Evolutionary conservation across 2,888 invertebrate species (phyloP), one percentile per base, ranked within the genome.

Genomic region (Cynaeus angustus): DNA sequence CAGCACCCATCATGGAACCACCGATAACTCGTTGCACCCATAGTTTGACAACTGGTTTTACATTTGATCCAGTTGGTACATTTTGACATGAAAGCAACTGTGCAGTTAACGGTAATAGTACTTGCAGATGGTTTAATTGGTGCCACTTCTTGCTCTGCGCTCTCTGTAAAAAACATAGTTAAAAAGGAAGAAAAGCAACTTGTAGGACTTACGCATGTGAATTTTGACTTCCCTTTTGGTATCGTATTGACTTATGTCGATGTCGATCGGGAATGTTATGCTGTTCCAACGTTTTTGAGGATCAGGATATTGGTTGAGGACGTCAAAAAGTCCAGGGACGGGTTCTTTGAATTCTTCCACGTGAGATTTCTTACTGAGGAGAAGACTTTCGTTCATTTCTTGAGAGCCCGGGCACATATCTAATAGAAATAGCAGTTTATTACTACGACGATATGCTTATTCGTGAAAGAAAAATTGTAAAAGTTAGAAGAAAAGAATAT

Each of bases 1-100:
- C 97, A 97, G 83, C 97, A 97, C 0, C 96, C 96, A 81, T 96
- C 94, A 84, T 96, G 96, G 86, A 97, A 97, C 96, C 97, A 97
- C 78, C 97, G 91, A 86, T 89, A 96, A 79, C 92, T 92, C 46
- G 91, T 89, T 0, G 95, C 91, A 38, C 95, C 95, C 92, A 95
- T 94, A 5, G 93, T 92, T 75, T 88, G 88, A 82, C 97, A 97
- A 21, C 92, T 91, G 55, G 90, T 90, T 77, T 91, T 91, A 83
- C 97, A 98, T 84, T 97, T 96, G 83, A 92, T 91, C 87, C 92
- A 91, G 0, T 95, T 94, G 88, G 94, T 93, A 83, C 97, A 97
- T 81, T 95, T 92, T 26, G 93, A 91, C 91, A 96, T 92, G 86
- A 93, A 98, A 0, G 94, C 94, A 9, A 97, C 96, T 0, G 97